A percentile compares a stretch with the other conserved stretches of the same genome.
Evolutionary conservation across 2,888 invertebrate genomes (phyloP).

Genomic region (Sarcophaga caerulescens): DNA sequence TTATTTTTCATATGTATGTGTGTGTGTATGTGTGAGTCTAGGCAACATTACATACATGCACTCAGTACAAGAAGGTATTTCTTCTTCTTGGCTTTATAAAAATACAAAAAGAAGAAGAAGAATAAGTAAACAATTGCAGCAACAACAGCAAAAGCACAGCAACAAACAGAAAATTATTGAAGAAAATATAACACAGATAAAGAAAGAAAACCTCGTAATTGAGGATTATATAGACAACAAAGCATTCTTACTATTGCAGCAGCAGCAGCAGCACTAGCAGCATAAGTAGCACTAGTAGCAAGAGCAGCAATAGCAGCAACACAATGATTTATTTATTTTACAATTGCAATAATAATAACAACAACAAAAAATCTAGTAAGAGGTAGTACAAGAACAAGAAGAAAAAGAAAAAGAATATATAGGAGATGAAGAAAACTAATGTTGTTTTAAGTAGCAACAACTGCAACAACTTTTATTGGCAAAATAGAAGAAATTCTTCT

Average conservation of each 20-base stretch:
- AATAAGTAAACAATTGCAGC: neutral
- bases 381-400: neutral
- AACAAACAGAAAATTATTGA: neutral
- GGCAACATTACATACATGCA: neutral
- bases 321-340: neutral
- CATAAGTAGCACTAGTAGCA: constrained; percentile 22
- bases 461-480: constrained; percentile 33
- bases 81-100: neutral
- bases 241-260: constrained; percentile 21
- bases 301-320: constrained; percentile 27
- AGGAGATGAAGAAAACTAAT: constrained; percentile 53
- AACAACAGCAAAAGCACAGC: no score
- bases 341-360: constrained; percentile 15
- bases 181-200: constrained; percentile 25
- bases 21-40: neutral
- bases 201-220: constrained; percentile 64
- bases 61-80: neutral
- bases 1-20: neutral
- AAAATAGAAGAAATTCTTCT: constrained; percentile 12
- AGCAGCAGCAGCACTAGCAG: constrained; percentile 25
- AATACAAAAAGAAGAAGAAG: constrained; percentile 26
- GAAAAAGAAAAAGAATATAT: neutral
- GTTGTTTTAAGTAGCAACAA: constrained; percentile 63
- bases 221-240: constrained; percentile 68
- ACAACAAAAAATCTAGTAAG: neutral